Percentiles rank a stretch among this genome's conserved stretches.
Evolutionary conservation across 1,140 invertebrate genomes (phyloP).

Genomic region (Euura lappo): DNA sequence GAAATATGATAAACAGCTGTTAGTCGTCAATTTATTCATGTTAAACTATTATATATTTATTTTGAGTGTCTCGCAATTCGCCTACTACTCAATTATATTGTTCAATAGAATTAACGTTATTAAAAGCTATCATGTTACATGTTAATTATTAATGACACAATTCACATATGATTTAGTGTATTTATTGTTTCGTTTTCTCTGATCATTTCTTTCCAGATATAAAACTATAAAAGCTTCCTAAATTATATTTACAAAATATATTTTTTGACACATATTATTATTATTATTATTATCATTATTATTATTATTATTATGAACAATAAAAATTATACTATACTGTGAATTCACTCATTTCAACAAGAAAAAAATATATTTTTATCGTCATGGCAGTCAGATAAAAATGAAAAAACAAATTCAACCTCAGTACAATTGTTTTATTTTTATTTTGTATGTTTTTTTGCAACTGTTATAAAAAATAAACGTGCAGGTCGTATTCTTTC

Average conservation of each 20-base stretch:
- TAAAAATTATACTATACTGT: too few relatives aligned
- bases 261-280: neutral
- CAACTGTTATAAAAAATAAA: too few relatives aligned
- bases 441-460: too few relatives aligned
- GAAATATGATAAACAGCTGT: neutral
- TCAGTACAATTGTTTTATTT: too few relatives aligned
- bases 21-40: neutral
- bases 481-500: too few relatives aligned
- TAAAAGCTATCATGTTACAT: neutral
- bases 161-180: neutral
- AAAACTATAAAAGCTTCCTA: neutral
- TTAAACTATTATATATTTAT: neutral
- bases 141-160: neutral
- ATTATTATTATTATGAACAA: too few relatives aligned
- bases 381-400: too few relatives aligned
- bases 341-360: too few relatives aligned
- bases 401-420: too few relatives aligned
- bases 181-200: neutral
- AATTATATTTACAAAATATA: constrained; percentile 1
- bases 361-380: too few relatives aligned
- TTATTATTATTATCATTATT: neutral
- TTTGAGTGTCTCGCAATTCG: neutral
- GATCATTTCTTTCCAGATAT: neutral
- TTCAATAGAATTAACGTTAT: neutral
- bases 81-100: neutral